phyloP scores from a whole-genome alignment of 2,888 invertebrate genomes.

The Idaea dimidiata region DNA sequence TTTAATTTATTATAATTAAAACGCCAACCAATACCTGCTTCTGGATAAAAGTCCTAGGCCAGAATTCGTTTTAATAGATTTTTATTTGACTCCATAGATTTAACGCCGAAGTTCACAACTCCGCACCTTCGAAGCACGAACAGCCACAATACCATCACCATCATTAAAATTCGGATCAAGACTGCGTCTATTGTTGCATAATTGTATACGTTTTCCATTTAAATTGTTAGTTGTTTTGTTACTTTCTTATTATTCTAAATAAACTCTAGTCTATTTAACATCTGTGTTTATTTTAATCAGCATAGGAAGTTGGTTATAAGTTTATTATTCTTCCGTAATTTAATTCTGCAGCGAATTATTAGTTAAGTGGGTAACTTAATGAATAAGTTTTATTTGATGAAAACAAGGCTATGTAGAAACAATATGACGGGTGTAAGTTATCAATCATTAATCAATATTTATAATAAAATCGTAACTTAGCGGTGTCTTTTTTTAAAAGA shows the following conservation, averaged over 20 bases:
- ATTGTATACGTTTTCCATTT: conserved; percentile 8
- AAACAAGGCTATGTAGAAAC: too few relatives aligned
- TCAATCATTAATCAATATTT: too few relatives aligned
- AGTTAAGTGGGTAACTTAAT: neutral
- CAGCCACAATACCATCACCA: conserved; percentile 40
- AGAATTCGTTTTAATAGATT: neutral
- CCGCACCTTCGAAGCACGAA: conserved; percentile 51
- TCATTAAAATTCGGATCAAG: conserved; percentile 26
- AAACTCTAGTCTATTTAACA: conserved; percentile 23
- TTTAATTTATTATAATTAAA: too few relatives aligned
- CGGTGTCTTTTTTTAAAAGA: too few relatives aligned
- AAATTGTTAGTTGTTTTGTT: neutral
- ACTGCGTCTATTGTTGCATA: conserved; percentile 23
- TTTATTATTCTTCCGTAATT: neutral
- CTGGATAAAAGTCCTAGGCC: neutral
- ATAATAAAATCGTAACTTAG: too few relatives aligned
- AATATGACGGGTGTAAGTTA: too few relatives aligned
- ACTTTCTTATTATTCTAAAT: conserved; percentile 14
- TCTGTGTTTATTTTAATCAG: conserved; percentile 4
- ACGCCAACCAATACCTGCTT: neutral
- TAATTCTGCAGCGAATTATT: neutral
- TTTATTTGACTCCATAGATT: conserved; percentile 51
- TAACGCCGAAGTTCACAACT: conserved; percentile 74
- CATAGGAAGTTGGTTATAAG: neutral
- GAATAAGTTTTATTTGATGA: too few relatives aligned